phyloP scores from a whole-genome alignment of 1,140 invertebrate species.

The Drosophila orena region DNA sequence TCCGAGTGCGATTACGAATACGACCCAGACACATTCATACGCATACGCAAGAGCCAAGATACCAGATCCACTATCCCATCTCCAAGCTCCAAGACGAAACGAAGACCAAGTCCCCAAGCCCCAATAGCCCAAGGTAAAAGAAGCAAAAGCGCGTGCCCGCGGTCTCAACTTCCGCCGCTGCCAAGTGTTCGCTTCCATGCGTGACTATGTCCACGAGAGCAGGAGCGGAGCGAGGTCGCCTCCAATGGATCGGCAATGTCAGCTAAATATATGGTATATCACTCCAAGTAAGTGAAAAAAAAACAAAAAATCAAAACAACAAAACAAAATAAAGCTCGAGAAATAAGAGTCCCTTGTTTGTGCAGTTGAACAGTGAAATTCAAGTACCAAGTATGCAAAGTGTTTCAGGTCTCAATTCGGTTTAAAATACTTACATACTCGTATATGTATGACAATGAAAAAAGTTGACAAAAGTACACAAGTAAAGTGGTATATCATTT shows the following conservation, averaged over 20 bases:
- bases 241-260: background rate
- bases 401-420: conserved; percentile 11
- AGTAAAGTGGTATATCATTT: background rate
- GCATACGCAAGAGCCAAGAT: background rate
- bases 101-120: conserved; percentile 1
- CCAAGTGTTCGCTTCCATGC: conserved; percentile 63
- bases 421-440: background rate
- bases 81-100: background rate
- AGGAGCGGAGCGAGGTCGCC: conserved; percentile 53
- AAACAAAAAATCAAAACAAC: too few relatives aligned
- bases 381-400: conserved; percentile 19
- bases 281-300: background rate
- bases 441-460: conserved; percentile 1
- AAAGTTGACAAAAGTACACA: conserved; percentile 6
- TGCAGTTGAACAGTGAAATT: conserved; percentile 17
- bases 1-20: conserved; percentile 19
- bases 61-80: too few relatives aligned
- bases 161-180: conserved; percentile 67
- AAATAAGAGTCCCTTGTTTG: conserved; percentile 23
- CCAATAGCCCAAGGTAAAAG: conserved; percentile 19
- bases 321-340: conserved; percentile 1
- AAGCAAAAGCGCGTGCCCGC: conserved; percentile 68
- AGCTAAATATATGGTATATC: conserved; percentile 1
- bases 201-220: conserved; percentile 61
- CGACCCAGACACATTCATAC: conserved; percentile 19